phyloP scores from a whole-genome alignment of 2,888 invertebrate species.

The Drosophila pegasa region DNA sequence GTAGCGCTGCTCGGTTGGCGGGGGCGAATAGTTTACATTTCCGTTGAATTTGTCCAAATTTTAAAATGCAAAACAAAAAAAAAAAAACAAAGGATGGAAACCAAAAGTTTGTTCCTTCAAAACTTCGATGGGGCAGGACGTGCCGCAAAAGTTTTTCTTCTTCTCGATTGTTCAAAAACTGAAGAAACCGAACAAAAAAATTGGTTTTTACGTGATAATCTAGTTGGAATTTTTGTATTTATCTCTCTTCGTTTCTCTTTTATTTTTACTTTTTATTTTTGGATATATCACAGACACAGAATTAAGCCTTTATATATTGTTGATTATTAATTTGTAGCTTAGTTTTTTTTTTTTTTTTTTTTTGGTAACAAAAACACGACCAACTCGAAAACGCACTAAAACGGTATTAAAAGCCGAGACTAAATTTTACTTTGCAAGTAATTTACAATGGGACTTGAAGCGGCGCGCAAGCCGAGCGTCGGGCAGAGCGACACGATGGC shows the following conservation, averaged over 20 bases:
- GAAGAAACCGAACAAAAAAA: constrained; percentile 26
- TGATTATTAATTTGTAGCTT: constrained; percentile 17
- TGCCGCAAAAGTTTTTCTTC: constrained; percentile 4
- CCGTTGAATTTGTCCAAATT: constrained; percentile 64
- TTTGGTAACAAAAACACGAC: constrained; percentile 78
- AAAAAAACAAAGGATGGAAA: neutral
- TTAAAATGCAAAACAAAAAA: constrained; percentile 42
- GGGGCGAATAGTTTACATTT: constrained; percentile 84
- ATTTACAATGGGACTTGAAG: constrained; percentile 69
- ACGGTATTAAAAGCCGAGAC: constrained; percentile 83
- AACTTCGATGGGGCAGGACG: constrained; percentile 12
- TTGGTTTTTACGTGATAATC: constrained; percentile 9
- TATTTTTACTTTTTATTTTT: constrained; percentile 18
- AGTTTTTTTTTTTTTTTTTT: constrained; percentile 33
- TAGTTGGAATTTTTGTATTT: neutral
- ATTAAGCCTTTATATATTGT: constrained; percentile 19
- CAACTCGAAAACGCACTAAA: constrained; percentile 84
- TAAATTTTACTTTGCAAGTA: constrained; percentile 83
- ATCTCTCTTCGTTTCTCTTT: no score
- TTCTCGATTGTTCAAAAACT: no score
- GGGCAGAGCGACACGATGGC: constrained; percentile 39
- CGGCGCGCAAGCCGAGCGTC: constrained; percentile 51
- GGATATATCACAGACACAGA: constrained; percentile 49
- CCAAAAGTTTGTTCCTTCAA: no score
- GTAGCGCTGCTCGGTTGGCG: constrained; percentile 58